Conservation (phyloP, 2,797 vertebrate genomes). For the Meriones psammophilus region DNA sequence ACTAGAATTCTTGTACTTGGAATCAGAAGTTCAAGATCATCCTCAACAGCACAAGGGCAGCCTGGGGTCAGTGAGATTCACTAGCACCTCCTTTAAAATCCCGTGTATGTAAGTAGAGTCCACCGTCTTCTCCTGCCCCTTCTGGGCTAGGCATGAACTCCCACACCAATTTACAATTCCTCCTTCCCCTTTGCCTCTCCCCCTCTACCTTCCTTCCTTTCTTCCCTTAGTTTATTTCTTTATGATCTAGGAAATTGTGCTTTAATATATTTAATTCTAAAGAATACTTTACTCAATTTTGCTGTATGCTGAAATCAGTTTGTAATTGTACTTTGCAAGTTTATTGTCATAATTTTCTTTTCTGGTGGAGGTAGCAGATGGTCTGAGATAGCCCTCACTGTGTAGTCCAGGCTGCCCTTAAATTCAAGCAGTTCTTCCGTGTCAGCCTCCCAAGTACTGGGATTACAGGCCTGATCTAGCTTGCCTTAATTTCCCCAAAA, state of each 20-base stretch:
- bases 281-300: conserved; percentile 18
- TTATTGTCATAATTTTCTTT: conserved; percentile 11
- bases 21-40: not conserved
- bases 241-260: conserved; percentile 54
- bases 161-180: not conserved
- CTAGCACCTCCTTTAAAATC: conserved; percentile 48
- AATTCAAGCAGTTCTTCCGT: too few species aligned
- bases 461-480: not conserved
- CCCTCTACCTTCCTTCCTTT: too few species aligned
- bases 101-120: not conserved
- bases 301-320: not conserved
- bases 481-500: conserved; percentile 44
- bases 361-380: not conserved
- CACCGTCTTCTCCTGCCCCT: not conserved
- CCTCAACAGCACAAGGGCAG: not conserved
- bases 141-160: not conserved
- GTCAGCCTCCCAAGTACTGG: too few species aligned
- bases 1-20: not conserved
- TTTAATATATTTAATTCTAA: conserved; percentile 10
- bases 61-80: not conserved
- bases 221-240: conserved; percentile 47
- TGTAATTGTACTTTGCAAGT: conserved; percentile 15
- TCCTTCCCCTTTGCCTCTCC: not conserved
- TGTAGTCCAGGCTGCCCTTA: not conserved
- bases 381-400: not conserved